A percentile compares a stretch with the other conserved stretches of the same genome.
Evolutionary conservation across 2,888 invertebrate species (phyloP).

Genomic region (Parelbella ahira): DNA sequence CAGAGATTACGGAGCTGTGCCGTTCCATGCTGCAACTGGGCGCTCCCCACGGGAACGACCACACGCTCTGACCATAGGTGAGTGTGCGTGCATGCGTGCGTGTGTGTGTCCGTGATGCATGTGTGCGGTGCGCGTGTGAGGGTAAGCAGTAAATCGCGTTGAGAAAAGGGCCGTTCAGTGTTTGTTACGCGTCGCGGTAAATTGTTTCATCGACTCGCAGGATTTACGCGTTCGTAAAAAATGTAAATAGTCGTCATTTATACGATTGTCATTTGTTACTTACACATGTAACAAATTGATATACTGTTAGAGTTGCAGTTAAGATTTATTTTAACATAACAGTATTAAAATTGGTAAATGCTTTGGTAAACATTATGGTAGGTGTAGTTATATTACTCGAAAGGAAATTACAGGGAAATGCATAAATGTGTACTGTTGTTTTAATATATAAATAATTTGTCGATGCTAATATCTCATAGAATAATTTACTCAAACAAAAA

Average conservation of each 20-base stretch:
- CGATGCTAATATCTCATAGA: too few species aligned
- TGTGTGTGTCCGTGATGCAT: slow-evolving; percentile 24
- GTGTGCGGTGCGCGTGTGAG: slow-evolving; percentile 30
- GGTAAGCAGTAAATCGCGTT: slow-evolving; percentile 49
- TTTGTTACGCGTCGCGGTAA: slow-evolving; percentile 43
- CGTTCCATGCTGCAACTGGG: slow-evolving; percentile 82
- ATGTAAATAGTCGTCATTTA: slow-evolving; percentile 20
- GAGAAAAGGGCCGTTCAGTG: slow-evolving; percentile 51
- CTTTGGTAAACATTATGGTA: too few species aligned
- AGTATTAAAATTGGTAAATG: too few species aligned
- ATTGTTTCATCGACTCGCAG: slow-evolving; percentile 30
- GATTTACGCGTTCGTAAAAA: slow-evolving; percentile 16
- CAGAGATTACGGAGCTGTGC: slow-evolving; percentile 84
- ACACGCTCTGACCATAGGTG: slow-evolving; percentile 82
- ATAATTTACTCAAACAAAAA: too few species aligned
- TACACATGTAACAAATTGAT: too few species aligned
- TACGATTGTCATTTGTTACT: too few species aligned
- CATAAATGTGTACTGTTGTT: too few species aligned
- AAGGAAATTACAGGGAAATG: too few species aligned
- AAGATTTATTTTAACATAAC: too few species aligned
- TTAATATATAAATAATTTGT: too few species aligned
- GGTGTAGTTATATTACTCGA: too few species aligned
- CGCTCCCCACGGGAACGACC: slow-evolving; percentile 81
- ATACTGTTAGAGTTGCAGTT: too few species aligned
- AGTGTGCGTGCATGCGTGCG: slow-evolving; percentile 45